Percentiles rank a stretch among this genome's conserved stretches.
These are phyloP conservation scores for Cephus cinctus DNA, from an alignment of 1,140 invertebrate species.

Conservation along the genomic window DNA sequence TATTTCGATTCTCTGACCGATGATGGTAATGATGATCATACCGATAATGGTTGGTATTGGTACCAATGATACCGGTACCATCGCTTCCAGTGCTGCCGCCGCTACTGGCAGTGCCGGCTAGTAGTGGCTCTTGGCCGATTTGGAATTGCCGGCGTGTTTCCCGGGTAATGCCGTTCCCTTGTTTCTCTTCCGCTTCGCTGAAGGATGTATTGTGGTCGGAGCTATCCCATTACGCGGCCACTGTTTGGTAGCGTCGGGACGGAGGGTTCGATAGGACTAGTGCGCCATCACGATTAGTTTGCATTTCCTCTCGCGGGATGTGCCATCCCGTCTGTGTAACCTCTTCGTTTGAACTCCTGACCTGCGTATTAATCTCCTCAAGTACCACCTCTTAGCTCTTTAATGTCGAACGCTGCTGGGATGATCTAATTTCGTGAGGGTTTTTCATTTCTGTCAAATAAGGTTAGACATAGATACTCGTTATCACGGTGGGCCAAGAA, in stretches of 20 bases:
- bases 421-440: too few relatives aligned
- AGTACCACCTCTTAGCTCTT: too few relatives aligned
- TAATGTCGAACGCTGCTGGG: too few relatives aligned
- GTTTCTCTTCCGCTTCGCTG: slow-evolving; percentile 52
- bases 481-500: too few relatives aligned
- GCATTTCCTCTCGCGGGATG: slow-evolving; percentile 30
- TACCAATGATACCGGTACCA: too few relatives aligned
- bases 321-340: background rate
- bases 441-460: too few relatives aligned
- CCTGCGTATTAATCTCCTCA: background rate
- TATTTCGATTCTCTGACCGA: too few relatives aligned
- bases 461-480: too few relatives aligned
- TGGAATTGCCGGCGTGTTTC: slow-evolving; percentile 42
- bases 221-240: slow-evolving; percentile 49
- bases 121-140: slow-evolving; percentile 30
- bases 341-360: background rate
- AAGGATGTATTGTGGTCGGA: slow-evolving; percentile 49
- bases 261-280: slow-evolving; percentile 14
- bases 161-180: slow-evolving; percentile 51
- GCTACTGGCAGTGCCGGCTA: slow-evolving; percentile 20
- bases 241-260: slow-evolving; percentile 31
- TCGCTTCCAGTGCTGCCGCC: too few relatives aligned
- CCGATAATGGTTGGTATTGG: slow-evolving; percentile 26
- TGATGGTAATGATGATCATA: slow-evolving; percentile 23
- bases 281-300: slow-evolving; percentile 34